Base-by-base conservation (phyloP, 2,888 invertebrate species). In the Caenorhabditis imperialis region DNA sequence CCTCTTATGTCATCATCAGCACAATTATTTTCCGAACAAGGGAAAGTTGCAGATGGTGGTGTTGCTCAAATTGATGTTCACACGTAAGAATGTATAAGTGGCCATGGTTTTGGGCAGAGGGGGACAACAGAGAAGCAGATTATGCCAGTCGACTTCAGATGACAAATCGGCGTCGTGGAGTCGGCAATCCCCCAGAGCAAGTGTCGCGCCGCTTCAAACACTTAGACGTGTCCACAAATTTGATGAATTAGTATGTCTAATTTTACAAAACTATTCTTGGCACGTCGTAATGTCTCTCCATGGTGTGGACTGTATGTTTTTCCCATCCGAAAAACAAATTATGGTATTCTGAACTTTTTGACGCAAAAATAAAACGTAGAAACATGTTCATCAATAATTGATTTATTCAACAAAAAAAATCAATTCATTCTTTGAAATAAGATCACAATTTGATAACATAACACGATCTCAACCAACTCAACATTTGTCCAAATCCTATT, bases 131-230 rank as follows among this genome's bases (percentile, higher is more conserved):
- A 48, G 7, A 65, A 67, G 65, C 57, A 67, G 67, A 67, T 67
- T 57, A 67, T 67, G 67, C 67, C 57, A 67, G 67, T 57, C 51
- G 67, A 51, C 67, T 67, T 45, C 67, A 50, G 51, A 67, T 67
- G 67, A 67, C 57, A 67, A 67, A 67, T 67, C 35, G 67, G n/a
- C 50, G 51, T 55, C 12, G 50, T 50, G 57, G 51, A 8, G 51
- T 67, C 45, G 57, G 57, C 67, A 67, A 67, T 67, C 67, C 67
- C 67, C 67, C 20, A 58, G 67, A 67, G 67, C 57, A 51, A 67
- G 44, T 67, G 67, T 57, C 67, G 57, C 57, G 35, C 42, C 33
- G 14, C 23, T 57, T 57, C 67, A 67, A 57, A 67, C 67, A 51
- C 57, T 67, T 67, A 57, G 40, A 67, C 22, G 51, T 57, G 57